Evolutionary conservation across 2,797 vertebrate genomes (phyloP).

Genomic region (Halcyon chelicuti): DNA sequence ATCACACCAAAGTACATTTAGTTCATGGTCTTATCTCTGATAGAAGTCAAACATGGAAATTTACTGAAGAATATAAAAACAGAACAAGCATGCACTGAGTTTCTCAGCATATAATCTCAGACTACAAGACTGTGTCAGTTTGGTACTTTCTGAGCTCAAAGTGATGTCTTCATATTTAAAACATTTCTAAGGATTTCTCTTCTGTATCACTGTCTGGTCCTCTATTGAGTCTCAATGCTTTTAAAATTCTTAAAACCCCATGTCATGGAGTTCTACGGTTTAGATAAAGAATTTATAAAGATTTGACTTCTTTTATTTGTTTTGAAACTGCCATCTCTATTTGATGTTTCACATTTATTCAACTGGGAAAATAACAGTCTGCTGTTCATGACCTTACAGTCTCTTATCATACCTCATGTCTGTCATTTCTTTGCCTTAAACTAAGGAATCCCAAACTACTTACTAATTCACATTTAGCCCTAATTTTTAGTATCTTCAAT

Average conservation of each 20-base stretch:
- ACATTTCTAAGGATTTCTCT: not conserved
- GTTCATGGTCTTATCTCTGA: not conserved
- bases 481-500: not conserved
- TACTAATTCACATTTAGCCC: not conserved
- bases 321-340: not conserved
- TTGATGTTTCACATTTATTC: not conserved
- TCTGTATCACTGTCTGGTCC: fast-evolving
- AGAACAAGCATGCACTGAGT: not conserved
- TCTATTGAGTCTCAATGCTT: not conserved
- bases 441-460: not conserved
- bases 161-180: not conserved
- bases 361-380: not conserved
- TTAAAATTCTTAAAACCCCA: not conserved
- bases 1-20: not conserved
- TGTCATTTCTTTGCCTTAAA: not conserved
- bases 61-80: not conserved
- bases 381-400: not conserved
- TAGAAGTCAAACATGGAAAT: not conserved
- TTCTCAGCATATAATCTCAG: not conserved
- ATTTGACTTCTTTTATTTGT: not conserved
- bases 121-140: not conserved
- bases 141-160: not conserved
- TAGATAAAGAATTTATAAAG: not conserved
- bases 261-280: not conserved
- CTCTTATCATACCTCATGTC: not conserved